Percentiles rank a stretch among this genome's conserved stretches.
Evolutionary conservation across 30 jellyfish, hydroid and myxozoan genomes (phyloP).

Genomic region (Rhopilema esculentum): DNA sequence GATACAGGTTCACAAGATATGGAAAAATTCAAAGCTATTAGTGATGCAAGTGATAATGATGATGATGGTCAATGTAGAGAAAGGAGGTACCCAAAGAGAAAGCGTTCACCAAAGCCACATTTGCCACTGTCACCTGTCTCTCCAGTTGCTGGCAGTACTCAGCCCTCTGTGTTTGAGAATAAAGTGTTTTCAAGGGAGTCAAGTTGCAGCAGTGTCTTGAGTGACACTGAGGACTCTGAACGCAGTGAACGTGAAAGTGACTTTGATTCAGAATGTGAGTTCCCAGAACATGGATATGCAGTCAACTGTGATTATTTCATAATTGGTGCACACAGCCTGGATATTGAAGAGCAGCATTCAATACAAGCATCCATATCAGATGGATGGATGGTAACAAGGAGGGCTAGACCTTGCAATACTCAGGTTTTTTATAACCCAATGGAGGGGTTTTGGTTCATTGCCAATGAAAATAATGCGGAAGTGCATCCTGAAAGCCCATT

Average conservation of each 20-base stretch:
- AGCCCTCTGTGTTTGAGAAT: slow-evolving; percentile 29
- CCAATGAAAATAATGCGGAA: slow-evolving; percentile 35
- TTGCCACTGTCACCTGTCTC: slow-evolving; percentile 30
- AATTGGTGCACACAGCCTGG: slow-evolving; percentile 72
- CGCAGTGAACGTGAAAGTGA: slow-evolving; percentile 88
- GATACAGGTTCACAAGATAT: slow-evolving; percentile 9
- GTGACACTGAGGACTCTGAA: slow-evolving; percentile 88
- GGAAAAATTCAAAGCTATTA: slow-evolving; percentile 11
- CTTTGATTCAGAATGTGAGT: slow-evolving; percentile 85
- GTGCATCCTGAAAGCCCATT: slow-evolving; percentile 34
- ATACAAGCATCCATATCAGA: slow-evolving; percentile 91
- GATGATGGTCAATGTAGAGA: slow-evolving; percentile 35
- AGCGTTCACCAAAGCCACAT: slow-evolving; percentile 30
- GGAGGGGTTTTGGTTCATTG: slow-evolving; percentile 89
- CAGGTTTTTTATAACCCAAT: slow-evolving; percentile 67
- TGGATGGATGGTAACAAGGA: slow-evolving; percentile 86
- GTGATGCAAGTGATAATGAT: slow-evolving; percentile 50
- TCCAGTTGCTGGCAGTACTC: slow-evolving; percentile 9
- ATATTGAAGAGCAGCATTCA: slow-evolving; percentile 96
- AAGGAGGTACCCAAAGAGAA: slow-evolving; percentile 30
- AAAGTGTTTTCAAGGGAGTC: slow-evolving; percentile 47
- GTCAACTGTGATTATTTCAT: slow-evolving; percentile 94
- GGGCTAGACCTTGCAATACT: slow-evolving; percentile 31
- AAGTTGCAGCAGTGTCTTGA: slow-evolving; percentile 53
- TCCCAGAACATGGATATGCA: slow-evolving; percentile 81